Evolutionary conservation across 2,113 vertebrate genomes (phyloP).

Genomic region (Tachysurus vachellii): DNA sequence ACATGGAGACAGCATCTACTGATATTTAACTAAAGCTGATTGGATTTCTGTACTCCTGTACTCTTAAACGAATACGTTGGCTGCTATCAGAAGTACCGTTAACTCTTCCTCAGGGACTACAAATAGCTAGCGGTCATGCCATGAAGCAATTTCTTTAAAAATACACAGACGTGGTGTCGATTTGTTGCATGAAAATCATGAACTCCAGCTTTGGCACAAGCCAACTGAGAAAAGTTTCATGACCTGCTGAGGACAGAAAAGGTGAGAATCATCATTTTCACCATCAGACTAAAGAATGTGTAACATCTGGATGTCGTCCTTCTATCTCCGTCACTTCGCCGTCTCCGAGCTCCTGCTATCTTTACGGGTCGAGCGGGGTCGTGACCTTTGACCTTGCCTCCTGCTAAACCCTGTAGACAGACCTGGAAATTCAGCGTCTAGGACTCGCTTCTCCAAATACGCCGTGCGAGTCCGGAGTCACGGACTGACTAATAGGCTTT

Average conservation of each 20-base stretch:
- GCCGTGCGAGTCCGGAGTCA: not conserved
- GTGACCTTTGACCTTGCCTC: slow-evolving; percentile 8
- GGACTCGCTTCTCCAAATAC: slow-evolving; percentile 33
- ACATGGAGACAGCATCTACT: not conserved
- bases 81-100: not conserved
- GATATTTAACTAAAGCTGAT: not conserved
- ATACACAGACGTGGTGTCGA: not conserved
- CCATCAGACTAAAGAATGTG: slow-evolving; percentile 25
- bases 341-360: not conserved
- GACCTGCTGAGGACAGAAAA: not conserved
- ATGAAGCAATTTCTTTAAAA: not conserved
- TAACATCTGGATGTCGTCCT: slow-evolving; percentile 35
- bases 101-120: not conserved
- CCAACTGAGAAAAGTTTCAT: not conserved
- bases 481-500: slow-evolving; percentile 29
- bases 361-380: slow-evolving; percentile 2
- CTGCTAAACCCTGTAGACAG: slow-evolving; percentile 8
- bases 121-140: not conserved
- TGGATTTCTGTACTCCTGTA: not conserved
- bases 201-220: not conserved
- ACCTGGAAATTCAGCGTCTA: not conserved
- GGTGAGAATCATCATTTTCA: not conserved
- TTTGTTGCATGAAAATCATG: not conserved
- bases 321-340: slow-evolving; percentile 18
- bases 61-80: not conserved